Evolutionary conservation across 1,140 invertebrate genomes (phyloP).

Genomic region (Drosophila kohkoa): DNA sequence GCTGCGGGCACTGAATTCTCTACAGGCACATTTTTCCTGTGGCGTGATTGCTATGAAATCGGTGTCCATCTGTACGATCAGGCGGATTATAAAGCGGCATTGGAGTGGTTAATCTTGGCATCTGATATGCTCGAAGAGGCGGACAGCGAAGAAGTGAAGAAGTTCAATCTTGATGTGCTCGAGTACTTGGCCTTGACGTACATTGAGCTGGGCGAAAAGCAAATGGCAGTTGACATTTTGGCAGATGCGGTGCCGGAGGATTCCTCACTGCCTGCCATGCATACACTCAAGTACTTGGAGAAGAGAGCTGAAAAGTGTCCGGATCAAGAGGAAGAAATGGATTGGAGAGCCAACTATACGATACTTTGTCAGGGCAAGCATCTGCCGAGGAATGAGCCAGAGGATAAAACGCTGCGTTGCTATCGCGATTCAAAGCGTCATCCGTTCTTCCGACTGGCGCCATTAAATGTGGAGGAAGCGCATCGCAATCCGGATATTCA

Average conservation of each 20-base stretch:
- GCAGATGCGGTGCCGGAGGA: constrained; percentile 34
- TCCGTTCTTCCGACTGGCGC: constrained; percentile 91
- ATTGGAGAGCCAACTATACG: constrained; percentile 56
- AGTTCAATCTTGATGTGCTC: constrained; percentile 28
- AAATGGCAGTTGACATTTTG: constrained; percentile 15
- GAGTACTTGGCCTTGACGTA: constrained; percentile 66
- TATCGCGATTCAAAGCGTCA: constrained; percentile 89
- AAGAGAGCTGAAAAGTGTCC: constrained; percentile 9
- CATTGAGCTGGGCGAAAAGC: constrained; percentile 57
- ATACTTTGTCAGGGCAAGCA: constrained; percentile 60
- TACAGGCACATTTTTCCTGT: constrained; percentile 35
- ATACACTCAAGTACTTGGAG: constrained; percentile 44
- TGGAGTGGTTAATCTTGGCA: constrained; percentile 59
- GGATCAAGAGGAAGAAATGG: not conserved
- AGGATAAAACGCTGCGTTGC: constrained; percentile 87
- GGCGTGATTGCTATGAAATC: constrained; percentile 71
- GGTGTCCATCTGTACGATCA: constrained; percentile 61
- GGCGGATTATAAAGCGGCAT: constrained; percentile 19
- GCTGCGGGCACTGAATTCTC: constrained; percentile 41
- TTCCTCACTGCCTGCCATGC: constrained; percentile 21
- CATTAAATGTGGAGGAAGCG: constrained; percentile 95
- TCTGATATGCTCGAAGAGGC: constrained; percentile 18
- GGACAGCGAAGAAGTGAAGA: not conserved
- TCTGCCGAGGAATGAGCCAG: constrained; percentile 7
- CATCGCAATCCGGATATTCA: constrained; percentile 93